Percentiles rank a stretch among this genome's conserved stretches.
Evolutionary conservation across 2,888 invertebrate species (phyloP).

Genomic region (Lingula anatina): DNA sequence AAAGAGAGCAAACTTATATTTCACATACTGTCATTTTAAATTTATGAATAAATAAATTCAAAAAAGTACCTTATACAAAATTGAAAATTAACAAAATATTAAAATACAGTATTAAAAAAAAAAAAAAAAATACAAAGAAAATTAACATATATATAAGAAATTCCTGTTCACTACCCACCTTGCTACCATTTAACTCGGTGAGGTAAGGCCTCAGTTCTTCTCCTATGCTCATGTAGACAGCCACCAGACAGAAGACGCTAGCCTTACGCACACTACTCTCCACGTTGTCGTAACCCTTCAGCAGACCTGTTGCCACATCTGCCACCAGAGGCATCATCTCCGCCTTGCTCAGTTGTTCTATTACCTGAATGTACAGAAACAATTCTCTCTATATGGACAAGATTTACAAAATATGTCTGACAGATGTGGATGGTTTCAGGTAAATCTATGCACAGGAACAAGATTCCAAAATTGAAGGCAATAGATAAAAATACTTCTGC

Average conservation of each 20-base stretch:
- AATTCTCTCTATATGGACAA: no score
- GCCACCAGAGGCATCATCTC: slow-evolving; percentile 67
- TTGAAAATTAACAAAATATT: not conserved
- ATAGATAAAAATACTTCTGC: no score
- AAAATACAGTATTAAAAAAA: not conserved
- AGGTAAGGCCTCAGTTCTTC: slow-evolving; percentile 74
- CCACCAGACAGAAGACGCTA: slow-evolving; percentile 95
- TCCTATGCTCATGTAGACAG: slow-evolving; percentile 82
- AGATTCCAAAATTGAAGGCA: no score
- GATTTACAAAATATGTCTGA: no score
- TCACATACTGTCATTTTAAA: not conserved
- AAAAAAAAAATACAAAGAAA: not conserved
- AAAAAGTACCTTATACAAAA: not conserved
- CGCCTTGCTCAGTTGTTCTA: slow-evolving; percentile 68
- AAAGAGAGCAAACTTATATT: not conserved
- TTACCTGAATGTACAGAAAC: slow-evolving; percentile 65
- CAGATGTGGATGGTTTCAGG: no score
- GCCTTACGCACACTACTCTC: slow-evolving; percentile 93
- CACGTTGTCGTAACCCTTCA: slow-evolving; percentile 85
- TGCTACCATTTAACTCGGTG: slow-evolving; percentile 77
- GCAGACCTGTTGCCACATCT: slow-evolving; percentile 81
- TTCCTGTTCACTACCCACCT: slow-evolving; percentile 60
- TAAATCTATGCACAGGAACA: no score
- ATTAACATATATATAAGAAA: no score
- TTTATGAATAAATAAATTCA: not conserved